Percentiles rank a stretch among this genome's conserved stretches.
Evolutionary conservation across 2,888 invertebrate species (phyloP).

Genomic region (Chymomyza procnemis): DNA sequence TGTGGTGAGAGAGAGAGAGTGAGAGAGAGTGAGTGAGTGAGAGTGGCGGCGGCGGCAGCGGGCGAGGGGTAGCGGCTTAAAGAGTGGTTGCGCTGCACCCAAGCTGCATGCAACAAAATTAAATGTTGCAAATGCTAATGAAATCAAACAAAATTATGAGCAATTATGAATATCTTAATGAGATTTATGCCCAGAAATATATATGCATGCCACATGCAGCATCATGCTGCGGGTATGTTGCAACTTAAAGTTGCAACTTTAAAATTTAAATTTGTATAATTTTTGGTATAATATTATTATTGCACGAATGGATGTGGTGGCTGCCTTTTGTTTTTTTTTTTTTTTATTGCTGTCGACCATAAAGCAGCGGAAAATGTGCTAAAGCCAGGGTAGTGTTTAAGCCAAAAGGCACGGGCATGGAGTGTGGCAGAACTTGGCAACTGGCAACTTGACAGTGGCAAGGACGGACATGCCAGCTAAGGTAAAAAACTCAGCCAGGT

Average conservation of each 20-base stretch:
- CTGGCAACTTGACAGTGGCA: slow-evolving; percentile 4
- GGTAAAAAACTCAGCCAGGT: slow-evolving; percentile 58
- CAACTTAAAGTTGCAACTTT: slow-evolving; percentile 1
- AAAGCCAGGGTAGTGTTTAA: neutral
- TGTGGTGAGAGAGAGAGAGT: neutral
- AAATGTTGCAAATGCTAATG: slow-evolving; percentile 70
- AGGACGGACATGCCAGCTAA: neutral
- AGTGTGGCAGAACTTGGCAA: neutral
- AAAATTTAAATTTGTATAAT: neutral
- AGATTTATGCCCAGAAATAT: slow-evolving; percentile 40
- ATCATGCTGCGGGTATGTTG: neutral
- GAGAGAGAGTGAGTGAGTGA: neutral
- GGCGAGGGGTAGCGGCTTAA: neutral
- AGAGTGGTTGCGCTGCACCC: neutral
- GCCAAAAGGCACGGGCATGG: slow-evolving; percentile 7
- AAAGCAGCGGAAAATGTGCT: slow-evolving; percentile 2
- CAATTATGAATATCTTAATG: slow-evolving; percentile 68
- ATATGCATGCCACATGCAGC: neutral
- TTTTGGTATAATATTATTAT: neutral
- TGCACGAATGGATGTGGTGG: neutral
- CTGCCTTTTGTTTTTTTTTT: neutral
- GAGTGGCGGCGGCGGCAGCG: neutral
- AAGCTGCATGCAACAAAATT: slow-evolving; percentile 46
- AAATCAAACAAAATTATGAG: slow-evolving; percentile 68
- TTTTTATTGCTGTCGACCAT: neutral